Evolutionary conservation across 2,113 vertebrate genomes (phyloP).

Genomic region (Oreochromis tanganicae): DNA sequence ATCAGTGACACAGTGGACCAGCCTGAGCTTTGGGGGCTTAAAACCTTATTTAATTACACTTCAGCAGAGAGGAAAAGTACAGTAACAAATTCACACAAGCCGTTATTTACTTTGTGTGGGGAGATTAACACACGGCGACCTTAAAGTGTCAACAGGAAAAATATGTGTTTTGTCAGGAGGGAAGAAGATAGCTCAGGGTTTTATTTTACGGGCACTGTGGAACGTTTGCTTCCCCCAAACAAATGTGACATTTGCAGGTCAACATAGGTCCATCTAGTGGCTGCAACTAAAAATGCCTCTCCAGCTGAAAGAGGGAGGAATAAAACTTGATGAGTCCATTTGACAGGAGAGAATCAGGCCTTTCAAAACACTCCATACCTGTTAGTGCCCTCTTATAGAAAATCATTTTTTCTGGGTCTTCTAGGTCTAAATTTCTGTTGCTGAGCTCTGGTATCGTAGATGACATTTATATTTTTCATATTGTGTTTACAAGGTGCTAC

Average conservation of each 20-base stretch:
- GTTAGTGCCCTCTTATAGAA: background rate
- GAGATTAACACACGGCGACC: background rate
- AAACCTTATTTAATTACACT: constrained; percentile 66
- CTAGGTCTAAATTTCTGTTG: background rate
- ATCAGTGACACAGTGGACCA: constrained; percentile 33
- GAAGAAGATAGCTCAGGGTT: background rate
- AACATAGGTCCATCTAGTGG: constrained; percentile 5
- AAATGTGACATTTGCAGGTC: constrained; percentile 4
- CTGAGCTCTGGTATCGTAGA: fast-evolving
- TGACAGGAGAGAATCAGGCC: background rate
- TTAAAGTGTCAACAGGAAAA: background rate
- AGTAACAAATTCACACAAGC: constrained; percentile 20
- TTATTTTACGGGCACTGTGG: background rate
- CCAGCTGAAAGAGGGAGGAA: background rate
- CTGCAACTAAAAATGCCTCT: background rate
- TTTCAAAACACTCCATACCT: background rate
- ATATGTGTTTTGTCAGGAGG: background rate
- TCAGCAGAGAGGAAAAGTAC: constrained; percentile 55
- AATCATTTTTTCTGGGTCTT: background rate
- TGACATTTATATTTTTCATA: background rate
- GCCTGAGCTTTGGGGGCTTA: constrained; percentile 50
- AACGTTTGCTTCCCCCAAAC: constrained; percentile 19
- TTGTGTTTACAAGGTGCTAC: constrained; percentile 82
- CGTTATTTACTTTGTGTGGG: background rate
- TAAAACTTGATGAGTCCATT: background rate